Base-by-base conservation (phyloP, 1,140 invertebrate genomes). In the Diachasma alloeum region DNA sequence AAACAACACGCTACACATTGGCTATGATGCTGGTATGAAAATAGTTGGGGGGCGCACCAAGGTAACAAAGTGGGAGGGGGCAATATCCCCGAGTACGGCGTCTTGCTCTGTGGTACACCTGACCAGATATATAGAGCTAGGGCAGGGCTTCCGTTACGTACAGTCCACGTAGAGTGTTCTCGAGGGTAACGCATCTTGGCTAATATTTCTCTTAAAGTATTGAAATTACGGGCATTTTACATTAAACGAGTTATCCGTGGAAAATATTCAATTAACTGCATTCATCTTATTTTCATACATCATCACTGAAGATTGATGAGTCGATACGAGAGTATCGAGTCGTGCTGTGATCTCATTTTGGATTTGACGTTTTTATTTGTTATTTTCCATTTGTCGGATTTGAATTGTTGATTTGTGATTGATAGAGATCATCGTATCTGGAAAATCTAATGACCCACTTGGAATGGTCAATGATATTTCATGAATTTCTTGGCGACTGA, bases 121-220 rank as follows among this genome's bases (percentile, higher is more conserved):
- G 88, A 87, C 87, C 85, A 89, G 89, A 90, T 89, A 90, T 89
- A 90, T 90, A 90, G 89, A 90, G 89, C 89, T 90, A 89, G 88
- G 89, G 87, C 88, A 88, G 86, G 87, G 85, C 88, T 89, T 87
- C 86, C 85, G 87, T 87, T 88, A 87, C 87, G 84, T 89, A 90
- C 89, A 90, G 89, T 90, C 88, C 83, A 84, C 87, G 84, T 89
- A 88, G 85, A 88, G 88, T 89, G 87, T 82, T 88, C 87, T 72
- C 84, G 82, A 83, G 76, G 80, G 79, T 83, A 84, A 87, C 86
- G 85, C 86, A 88, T 87, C 87, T n/a, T 88, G 80, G 79, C 31
- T 36, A 71, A 22, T 71, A 71, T 48, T 68, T 68, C n/a, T 68
- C 5, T 31, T 8, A 24, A 15, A 53, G 48, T 53, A 53, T 53